Conservation (phyloP, 2,888 invertebrate species). For the Phytoseiulus persimilis region DNA sequence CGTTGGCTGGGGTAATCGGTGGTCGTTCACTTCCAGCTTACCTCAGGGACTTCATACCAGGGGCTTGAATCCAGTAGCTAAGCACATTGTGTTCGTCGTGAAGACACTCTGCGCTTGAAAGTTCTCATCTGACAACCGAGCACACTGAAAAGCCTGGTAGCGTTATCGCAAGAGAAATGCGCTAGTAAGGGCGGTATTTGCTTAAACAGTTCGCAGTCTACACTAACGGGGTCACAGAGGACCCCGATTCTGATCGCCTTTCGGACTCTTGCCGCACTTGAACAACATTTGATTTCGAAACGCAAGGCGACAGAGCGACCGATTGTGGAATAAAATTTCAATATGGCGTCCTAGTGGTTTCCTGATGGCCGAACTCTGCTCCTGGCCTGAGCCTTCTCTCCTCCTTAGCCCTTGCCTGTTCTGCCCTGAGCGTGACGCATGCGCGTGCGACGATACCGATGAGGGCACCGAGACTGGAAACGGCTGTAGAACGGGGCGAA, state of each 20-base stretch:
- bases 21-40: neutral
- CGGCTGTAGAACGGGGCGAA: neutral
- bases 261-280: conserved; percentile 9
- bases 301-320: conserved; percentile 32
- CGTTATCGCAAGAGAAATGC: conserved; percentile 39
- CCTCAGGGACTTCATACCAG: neutral
- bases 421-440: neutral
- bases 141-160: conserved; percentile 36
- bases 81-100: neutral
- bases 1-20: neutral
- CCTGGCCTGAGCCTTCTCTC: neutral
- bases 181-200: conserved; percentile 16
- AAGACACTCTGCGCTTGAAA: neutral
- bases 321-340: conserved; percentile 37
- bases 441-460: neutral
- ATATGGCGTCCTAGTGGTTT: conserved; percentile 37
- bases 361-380: conserved; percentile 5
- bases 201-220: neutral
- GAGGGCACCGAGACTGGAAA: neutral
- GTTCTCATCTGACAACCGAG: conserved; percentile 8
- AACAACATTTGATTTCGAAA: conserved; percentile 34
- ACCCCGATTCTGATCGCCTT: conserved; percentile 11
- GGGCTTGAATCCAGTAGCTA: neutral
- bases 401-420: neutral
- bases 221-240: conserved; percentile 18